phyloP scores from a whole-genome alignment of 23 tunicate species.

The Pegea sp. region DNA sequence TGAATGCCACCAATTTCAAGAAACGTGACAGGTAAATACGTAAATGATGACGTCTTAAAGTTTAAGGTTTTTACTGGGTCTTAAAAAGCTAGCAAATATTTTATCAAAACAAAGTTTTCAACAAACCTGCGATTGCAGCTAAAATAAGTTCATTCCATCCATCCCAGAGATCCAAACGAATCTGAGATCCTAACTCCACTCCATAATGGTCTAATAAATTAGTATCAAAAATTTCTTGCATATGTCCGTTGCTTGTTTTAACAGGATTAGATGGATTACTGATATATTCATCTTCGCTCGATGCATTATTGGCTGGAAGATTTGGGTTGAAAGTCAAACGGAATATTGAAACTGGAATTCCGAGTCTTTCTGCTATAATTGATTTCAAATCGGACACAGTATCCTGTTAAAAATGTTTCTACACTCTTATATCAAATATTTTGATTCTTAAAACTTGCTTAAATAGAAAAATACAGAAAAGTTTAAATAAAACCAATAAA shows the following conservation, averaged over 20 bases:
- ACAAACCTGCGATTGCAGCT: conserved; percentile 58
- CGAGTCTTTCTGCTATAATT: conserved; percentile 25
- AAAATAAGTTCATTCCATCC: conserved; percentile 76
- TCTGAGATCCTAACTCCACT: conserved; percentile 36
- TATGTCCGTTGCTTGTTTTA: background rate
- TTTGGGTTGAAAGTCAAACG: conserved; percentile 8
- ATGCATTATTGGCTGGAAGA: too few relatives aligned
- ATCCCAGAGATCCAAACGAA: conserved; percentile 72
- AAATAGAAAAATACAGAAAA: too few relatives aligned
- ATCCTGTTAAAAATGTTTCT: too few relatives aligned
- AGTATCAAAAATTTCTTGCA: conserved; percentile 38
- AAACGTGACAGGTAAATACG: too few relatives aligned
- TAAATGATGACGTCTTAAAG: too few relatives aligned
- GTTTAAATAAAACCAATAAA: too few relatives aligned
- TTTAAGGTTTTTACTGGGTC: too few relatives aligned
- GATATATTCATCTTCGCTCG: background rate
- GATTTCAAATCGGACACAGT: conserved; percentile 25
- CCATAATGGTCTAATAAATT: conserved; percentile 65
- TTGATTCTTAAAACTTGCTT: too few relatives aligned
- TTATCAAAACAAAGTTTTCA: too few relatives aligned
- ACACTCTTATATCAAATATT: too few relatives aligned
- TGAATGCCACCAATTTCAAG: too few relatives aligned
- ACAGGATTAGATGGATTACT: background rate
- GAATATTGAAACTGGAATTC: conserved; percentile 67
- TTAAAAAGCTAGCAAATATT: too few relatives aligned